Percentiles rank a stretch among this genome's conserved stretches.
Evolutionary conservation across 2,113 vertebrate species (phyloP).

Genomic region (Capra hircus): DNA sequence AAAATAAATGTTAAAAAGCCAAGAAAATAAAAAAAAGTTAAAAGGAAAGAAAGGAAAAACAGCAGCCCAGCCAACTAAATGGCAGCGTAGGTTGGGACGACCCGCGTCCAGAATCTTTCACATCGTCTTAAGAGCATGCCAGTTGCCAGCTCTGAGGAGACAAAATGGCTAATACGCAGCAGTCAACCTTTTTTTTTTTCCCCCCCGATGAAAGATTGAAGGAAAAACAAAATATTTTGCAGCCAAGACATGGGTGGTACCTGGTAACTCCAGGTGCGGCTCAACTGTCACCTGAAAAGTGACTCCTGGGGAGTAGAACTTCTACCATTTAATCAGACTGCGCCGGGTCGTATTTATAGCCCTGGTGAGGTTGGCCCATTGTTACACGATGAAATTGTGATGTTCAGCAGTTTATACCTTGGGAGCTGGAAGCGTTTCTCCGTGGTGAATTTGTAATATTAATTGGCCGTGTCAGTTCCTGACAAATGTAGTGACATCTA

Average conservation of each 20-base stretch:
- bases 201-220: neutral
- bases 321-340: constrained; percentile 51
- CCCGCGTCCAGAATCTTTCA: neutral
- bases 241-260: neutral
- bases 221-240: neutral
- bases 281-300: constrained; percentile 33
- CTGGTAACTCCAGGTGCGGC: constrained; percentile 36
- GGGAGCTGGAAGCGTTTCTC: constrained; percentile 71
- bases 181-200: neutral
- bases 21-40: neutral
- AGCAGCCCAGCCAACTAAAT: neutral
- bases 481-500: constrained; percentile 77
- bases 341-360: constrained; percentile 51
- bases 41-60: neutral
- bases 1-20: neutral
- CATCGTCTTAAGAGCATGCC: neutral
- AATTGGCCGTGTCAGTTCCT: constrained; percentile 75
- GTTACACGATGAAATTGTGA: constrained; percentile 67
- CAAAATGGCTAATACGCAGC: neutral
- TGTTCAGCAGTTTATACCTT: constrained; percentile 76
- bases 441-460: constrained; percentile 77
- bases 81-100: neutral
- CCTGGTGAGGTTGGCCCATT: constrained; percentile 64
- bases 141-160: neutral
- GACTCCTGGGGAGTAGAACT: constrained; percentile 10